Evolutionary conservation across 2,113 vertebrate genomes (phyloP).

Genomic region (Podilymbus podiceps): DNA sequence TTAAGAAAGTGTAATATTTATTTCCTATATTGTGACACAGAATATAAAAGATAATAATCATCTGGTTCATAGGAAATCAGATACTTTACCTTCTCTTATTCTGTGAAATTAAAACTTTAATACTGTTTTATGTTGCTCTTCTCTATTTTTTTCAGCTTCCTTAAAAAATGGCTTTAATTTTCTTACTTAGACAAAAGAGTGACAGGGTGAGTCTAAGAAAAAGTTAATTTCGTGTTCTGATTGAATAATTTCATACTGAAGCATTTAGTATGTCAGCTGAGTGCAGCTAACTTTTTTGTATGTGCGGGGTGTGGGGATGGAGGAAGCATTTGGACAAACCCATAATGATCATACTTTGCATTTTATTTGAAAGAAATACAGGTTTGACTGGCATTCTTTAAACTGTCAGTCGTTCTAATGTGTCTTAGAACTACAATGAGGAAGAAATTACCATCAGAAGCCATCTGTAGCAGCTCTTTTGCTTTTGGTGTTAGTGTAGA

Average conservation of each 20-base stretch:
- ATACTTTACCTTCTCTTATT: background rate
- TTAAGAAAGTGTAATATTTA: background rate
- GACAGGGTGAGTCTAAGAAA: background rate
- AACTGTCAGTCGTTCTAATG: background rate
- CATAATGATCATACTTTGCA: background rate
- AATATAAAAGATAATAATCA: background rate
- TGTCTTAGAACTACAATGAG: background rate
- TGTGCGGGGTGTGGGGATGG: background rate
- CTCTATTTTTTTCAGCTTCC: background rate
- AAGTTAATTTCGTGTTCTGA: background rate
- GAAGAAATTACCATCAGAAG: background rate
- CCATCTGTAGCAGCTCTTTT: background rate
- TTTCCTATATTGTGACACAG: background rate
- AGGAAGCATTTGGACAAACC: background rate
- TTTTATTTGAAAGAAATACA: background rate
- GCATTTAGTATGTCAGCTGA: background rate
- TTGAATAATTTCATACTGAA: background rate
- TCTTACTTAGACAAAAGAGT: background rate
- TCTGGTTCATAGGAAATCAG: background rate
- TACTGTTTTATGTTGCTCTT: background rate
- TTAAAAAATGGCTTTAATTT: background rate
- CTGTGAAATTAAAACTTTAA: background rate
- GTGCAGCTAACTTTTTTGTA: background rate
- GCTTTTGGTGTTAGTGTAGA: background rate
- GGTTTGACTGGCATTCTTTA: background rate